Evolutionary conservation across 1,140 invertebrate genomes (phyloP).

Genomic region (Ceratoteleas bidentatus): DNA sequence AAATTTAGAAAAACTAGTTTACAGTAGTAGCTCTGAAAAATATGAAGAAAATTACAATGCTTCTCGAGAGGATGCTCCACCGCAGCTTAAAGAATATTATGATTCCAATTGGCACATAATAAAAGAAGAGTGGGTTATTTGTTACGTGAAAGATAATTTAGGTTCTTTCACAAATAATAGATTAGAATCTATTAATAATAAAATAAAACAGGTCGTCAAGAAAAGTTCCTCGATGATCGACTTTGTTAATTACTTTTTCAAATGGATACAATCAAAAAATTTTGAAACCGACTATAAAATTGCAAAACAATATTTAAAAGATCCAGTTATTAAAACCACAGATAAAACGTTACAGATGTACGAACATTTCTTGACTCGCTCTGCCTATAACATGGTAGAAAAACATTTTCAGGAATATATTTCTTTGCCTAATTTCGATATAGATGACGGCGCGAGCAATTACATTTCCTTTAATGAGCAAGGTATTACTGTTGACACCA

Average conservation of each 20-base stretch:
- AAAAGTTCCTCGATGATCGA: background rate
- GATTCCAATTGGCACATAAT: background rate
- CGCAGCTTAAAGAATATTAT: background rate
- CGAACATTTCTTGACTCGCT: no score
- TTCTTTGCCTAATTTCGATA: no score
- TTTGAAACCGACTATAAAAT: background rate
- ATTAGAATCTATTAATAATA: background rate
- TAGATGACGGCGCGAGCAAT: no score
- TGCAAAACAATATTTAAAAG: background rate
- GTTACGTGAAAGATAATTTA: background rate
- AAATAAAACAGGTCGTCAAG: background rate
- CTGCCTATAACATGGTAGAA: no score
- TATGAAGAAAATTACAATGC: background rate
- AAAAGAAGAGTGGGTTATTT: conserved; percentile 1
- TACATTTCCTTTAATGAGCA: no score
- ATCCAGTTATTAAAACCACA: no score
- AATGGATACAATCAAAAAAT: background rate
- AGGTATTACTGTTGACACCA: no score
- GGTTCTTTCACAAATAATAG: conserved; percentile 1
- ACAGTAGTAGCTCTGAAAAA: background rate
- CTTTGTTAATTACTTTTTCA: background rate
- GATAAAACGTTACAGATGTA: no score
- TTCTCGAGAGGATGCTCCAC: background rate
- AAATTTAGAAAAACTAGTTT: conserved; percentile 9
- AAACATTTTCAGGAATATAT: no score